These are phyloP conservation scores for Cheilosia vulpina DNA, from an alignment of 2,888 invertebrate genomes.

Conservation along the genomic window DNA sequence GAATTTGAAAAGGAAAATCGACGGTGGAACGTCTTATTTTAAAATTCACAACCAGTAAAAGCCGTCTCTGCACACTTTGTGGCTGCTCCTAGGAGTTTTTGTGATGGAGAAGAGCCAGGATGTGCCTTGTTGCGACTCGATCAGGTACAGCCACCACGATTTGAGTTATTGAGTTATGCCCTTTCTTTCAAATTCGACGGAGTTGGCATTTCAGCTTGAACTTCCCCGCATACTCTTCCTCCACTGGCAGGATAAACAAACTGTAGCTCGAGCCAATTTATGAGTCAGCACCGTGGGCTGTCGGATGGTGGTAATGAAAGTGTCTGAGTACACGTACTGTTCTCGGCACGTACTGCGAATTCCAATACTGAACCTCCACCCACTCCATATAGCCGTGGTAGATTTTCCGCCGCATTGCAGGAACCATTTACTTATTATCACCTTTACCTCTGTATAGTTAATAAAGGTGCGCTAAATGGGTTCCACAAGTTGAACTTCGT, in stretches of 20 bases:
- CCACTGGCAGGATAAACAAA: conserved; percentile 42
- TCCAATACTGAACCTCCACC: conserved; percentile 14
- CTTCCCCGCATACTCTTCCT: not conserved
- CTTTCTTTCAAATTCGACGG: conserved; percentile 12
- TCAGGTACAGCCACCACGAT: conserved; percentile 29
- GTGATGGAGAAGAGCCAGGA: conserved; percentile 1
- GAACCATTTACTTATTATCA: conserved; percentile 71
- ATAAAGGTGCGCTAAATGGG: conserved; percentile 61
- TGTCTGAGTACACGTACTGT: conserved; percentile 35
- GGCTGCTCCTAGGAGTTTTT: not conserved
- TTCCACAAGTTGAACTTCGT: conserved; percentile 68
- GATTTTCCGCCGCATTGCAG: conserved; percentile 70
- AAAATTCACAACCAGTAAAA: conserved; percentile 52
- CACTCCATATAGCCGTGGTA: not conserved
- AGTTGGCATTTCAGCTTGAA: not conserved
- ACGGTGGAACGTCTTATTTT: conserved; percentile 25
- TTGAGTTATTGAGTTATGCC: conserved; percentile 63
- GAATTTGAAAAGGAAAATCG: conserved; percentile 45
- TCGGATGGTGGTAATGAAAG: conserved; percentile 33
- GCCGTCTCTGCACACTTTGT: not conserved
- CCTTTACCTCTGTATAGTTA: conserved; percentile 36
- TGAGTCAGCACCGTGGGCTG: not conserved
- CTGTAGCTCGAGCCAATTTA: conserved; percentile 22
- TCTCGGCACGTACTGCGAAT: conserved; percentile 12
- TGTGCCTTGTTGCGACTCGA: conserved; percentile 33